Evolutionary conservation across 2,888 invertebrate species (phyloP), one percentile per base, ranked within the genome.

Genomic region (Slavum lentiscoides): DNA sequence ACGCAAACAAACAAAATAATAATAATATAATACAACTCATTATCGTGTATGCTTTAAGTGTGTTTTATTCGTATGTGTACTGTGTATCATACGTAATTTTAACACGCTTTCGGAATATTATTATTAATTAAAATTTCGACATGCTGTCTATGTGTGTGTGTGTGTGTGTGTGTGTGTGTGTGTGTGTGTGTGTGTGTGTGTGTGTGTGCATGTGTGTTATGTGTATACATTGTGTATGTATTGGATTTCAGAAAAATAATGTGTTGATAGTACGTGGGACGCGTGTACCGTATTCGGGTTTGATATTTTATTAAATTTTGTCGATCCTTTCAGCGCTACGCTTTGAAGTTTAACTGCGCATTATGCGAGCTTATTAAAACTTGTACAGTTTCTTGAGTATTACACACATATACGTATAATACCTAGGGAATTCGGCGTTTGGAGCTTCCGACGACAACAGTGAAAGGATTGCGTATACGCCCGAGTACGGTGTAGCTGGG

Each of bases 341-440:
- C 66, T 67, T 74, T 74, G 66, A 66, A 58, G 66, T 74, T 74
- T 74, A 74, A 74, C 74, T 39, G 23, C 37, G 74, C 66, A 74
- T 74, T 58, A 58, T 74, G 21, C 39, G 21, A 58, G 66, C 74
- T 74, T 74, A 74, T 74, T 74, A 74, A 67, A 67, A 74, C 74
- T 58, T 39, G 23, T 67, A 53, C 19, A 21, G 74, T 58, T 67
- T 66, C 66, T 23, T 23, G 74, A 39, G 55, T 39, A 74, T 53
- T 37, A 37, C 21, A 23, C 23, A 15, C 19, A 17, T 19, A 49
- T 2, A 30, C n/a, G 37, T 11, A 39, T 15, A 64, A 68, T 19
- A 30, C 19, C 49, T 9, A 53, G 13, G 13, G 3, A 23, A 30
- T 1, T 30, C 11, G 7, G 62, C 30, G 23, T 62, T 62, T 30